Evolutionary conservation across 2,888 invertebrate species (phyloP).

Genomic region (Apomyelois bistriatella): DNA sequence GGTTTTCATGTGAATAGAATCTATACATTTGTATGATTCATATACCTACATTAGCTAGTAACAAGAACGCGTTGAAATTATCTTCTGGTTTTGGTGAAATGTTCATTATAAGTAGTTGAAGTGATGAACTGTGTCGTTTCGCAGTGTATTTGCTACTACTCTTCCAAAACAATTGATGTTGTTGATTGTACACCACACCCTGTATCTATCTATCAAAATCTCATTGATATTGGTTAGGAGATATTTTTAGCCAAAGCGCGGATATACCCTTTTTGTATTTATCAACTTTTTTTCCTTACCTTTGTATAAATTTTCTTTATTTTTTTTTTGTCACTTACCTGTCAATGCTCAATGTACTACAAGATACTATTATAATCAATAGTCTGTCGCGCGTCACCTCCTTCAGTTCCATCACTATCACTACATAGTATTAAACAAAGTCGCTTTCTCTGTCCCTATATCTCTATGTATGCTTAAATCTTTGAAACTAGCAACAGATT

Average conservation of each 20-base stretch:
- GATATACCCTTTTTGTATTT: conserved; percentile 45
- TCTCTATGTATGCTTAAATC: no score
- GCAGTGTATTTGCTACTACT: neutral
- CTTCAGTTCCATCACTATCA: no score
- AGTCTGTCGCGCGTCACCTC: no score
- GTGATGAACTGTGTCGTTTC: neutral
- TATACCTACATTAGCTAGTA: conserved; percentile 55
- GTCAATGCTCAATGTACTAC: conserved; percentile 32
- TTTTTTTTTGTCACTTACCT: conserved; percentile 25
- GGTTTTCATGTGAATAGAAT: conserved; percentile 36
- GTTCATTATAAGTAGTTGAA: neutral
- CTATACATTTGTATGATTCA: conserved; percentile 61
- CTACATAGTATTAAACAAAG: no score
- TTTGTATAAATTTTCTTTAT: conserved; percentile 18
- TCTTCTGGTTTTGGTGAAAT: conserved; percentile 25
- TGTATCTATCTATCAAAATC: conserved; percentile 31
- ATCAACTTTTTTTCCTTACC: conserved; percentile 32
- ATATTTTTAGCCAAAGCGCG: conserved; percentile 67
- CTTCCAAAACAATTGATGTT: conserved; percentile 8
- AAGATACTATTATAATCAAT: no score
- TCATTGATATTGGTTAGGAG: conserved; percentile 45
- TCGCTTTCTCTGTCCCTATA: no score
- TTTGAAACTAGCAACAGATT: no score
- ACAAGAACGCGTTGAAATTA: conserved; percentile 47
- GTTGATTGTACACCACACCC: conserved; percentile 52